Conservation (phyloP, 2,113 vertebrate genomes). For the Microcebus lehilahytsara region DNA sequence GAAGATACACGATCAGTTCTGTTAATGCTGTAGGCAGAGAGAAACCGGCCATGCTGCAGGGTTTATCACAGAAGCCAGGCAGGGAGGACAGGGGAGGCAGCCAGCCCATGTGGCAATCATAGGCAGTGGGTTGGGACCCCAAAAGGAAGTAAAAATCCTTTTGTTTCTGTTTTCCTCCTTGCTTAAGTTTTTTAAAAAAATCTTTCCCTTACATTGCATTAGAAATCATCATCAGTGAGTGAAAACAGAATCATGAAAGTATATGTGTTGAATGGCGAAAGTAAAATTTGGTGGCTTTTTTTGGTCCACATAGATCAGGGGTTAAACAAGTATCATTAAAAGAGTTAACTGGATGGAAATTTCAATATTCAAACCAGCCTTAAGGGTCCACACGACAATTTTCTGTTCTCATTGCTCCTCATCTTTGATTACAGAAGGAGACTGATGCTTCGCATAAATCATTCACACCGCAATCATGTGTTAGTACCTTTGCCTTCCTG, state of each 20-base stretch:
- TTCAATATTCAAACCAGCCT: slow-evolving; percentile 48
- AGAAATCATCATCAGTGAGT: neutral
- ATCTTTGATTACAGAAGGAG: slow-evolving; percentile 28
- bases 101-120: slow-evolving; percentile 35
- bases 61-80: slow-evolving; percentile 43
- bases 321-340: slow-evolving; percentile 28
- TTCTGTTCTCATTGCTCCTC: slow-evolving; percentile 36
- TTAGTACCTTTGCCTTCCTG: slow-evolving; percentile 92
- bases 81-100: slow-evolving; percentile 46
- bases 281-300: neutral
- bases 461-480: slow-evolving; percentile 74
- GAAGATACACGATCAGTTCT: slow-evolving; percentile 87
- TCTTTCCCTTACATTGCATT: neutral
- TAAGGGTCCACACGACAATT: slow-evolving; percentile 67
- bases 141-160: neutral
- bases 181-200: neutral
- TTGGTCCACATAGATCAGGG: neutral
- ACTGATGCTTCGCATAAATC: slow-evolving; percentile 35
- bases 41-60: slow-evolving; percentile 61
- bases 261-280: slow-evolving; percentile 13
- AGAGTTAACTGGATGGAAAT: slow-evolving; percentile 39
- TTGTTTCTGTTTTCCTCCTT: neutral
- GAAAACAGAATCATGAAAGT: neutral
- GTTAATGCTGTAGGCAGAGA: slow-evolving; percentile 76
- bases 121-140: slow-evolving; percentile 66